phyloP scores from a whole-genome alignment of 64 coral and sea anemone genomes.

The Stylophora pistillata region DNA sequence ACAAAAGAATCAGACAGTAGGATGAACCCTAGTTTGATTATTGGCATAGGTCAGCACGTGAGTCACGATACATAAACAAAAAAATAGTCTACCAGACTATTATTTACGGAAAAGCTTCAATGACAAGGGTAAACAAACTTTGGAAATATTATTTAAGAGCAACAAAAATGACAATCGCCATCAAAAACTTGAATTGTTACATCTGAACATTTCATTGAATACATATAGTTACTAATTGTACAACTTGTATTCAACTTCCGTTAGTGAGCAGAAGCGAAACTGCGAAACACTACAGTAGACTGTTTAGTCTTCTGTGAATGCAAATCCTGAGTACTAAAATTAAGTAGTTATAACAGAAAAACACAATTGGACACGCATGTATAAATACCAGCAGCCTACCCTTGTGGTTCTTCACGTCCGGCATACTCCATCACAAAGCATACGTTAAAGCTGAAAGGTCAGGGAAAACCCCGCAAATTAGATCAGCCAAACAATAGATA shows the following conservation, averaged over 20 bases:
- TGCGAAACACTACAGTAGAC: neutral
- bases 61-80: constrained; percentile 10
- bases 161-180: neutral
- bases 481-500: constrained; percentile 56
- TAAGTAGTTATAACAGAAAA: neutral
- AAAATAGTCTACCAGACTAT: constrained; percentile 18
- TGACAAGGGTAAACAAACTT: neutral
- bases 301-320: constrained; percentile 67
- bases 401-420: constrained; percentile 62
- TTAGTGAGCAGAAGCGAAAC: neutral
- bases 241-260: neutral
- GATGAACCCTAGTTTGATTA: neutral
- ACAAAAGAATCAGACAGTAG: constrained; percentile 16
- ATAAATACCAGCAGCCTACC: constrained; percentile 34
- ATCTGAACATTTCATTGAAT: neutral
- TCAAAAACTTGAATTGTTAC: neutral
- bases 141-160: neutral
- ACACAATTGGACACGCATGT: neutral
- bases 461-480: constrained; percentile 70
- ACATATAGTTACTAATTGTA: neutral
- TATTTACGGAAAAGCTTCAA: constrained; percentile 20
- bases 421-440: constrained; percentile 48
- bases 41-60: constrained; percentile 16
- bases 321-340: constrained; percentile 11
- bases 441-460: constrained; percentile 59